Conservation (phyloP, 1,140 invertebrate genomes). For the Aphaenogaster floridana region DNA sequence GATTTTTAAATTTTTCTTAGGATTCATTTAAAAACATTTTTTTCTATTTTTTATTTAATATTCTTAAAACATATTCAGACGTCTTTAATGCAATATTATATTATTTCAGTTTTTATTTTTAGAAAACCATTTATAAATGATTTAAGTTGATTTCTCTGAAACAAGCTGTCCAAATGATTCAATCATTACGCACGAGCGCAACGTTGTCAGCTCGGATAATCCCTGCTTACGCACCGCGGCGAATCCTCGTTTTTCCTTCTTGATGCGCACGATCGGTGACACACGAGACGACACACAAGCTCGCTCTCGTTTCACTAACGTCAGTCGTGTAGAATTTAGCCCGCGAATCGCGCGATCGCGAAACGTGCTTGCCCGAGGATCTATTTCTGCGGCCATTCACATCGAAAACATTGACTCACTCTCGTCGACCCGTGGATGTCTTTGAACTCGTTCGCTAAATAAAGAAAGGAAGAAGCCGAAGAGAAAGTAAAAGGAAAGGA, state of each 20-base stretch:
- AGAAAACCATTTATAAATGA: neutral
- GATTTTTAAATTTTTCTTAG: neutral
- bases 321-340: conserved; percentile 41
- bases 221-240: conserved; percentile 14
- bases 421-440: conserved; percentile 73
- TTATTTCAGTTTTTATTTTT: neutral
- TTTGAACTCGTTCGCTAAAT: conserved; percentile 83
- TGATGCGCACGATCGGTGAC: conserved; percentile 53
- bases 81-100: neutral
- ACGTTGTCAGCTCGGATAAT: conserved; percentile 38
- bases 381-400: conserved; percentile 82
- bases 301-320: conserved; percentile 51
- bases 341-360: conserved; percentile 56
- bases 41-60: neutral
- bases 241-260: conserved; percentile 33
- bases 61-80: neutral
- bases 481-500: conserved; percentile 16
- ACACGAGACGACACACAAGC: conserved; percentile 29
- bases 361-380: conserved; percentile 71
- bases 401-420: conserved; percentile 83
- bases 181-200: conserved; percentile 46
- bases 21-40: neutral
- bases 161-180: conserved; percentile 40
- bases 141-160: conserved; percentile 2
- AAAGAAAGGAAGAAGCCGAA: conserved; percentile 73